A percentile compares a stretch with the other conserved stretches of the same genome.
Conservation (phyloP, 1,140 invertebrate genomes). For the Macrobrachium nipponense region DNA sequence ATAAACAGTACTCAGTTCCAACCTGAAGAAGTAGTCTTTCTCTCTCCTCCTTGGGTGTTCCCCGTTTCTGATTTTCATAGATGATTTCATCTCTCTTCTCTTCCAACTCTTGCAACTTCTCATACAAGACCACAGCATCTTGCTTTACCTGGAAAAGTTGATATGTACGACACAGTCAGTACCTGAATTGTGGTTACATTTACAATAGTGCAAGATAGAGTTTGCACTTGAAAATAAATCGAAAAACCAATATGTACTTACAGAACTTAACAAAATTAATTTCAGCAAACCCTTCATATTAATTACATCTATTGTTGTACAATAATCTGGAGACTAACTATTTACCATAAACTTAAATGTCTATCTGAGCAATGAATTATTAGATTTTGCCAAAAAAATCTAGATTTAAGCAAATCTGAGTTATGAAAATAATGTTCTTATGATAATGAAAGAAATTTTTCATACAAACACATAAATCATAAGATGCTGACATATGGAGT, state of each 20-base stretch:
- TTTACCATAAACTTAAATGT: no score
- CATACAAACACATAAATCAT: no score
- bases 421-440: no score
- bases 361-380: no score
- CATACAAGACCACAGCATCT: conserved; percentile 79
- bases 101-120: conserved; percentile 78
- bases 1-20: conserved; percentile 10
- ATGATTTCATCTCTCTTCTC: conserved; percentile 76
- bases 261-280: no score
- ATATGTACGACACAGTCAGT: neutral
- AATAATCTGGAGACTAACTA: neutral
- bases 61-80: conserved; percentile 77
- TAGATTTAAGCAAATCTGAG: no score
- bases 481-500: no score
- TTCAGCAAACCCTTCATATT: neutral
- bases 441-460: no score
- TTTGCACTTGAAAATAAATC: neutral
- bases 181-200: conserved; percentile 7
- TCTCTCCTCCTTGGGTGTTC: conserved; percentile 81
- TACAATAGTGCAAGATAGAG: no score
- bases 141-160: conserved; percentile 71
- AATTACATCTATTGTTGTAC: conserved; percentile 24
- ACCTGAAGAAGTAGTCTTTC: conserved; percentile 78
- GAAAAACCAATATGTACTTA: neutral
- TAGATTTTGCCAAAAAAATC: no score